Evolutionary conservation across 2,797 vertebrate genomes (phyloP), one percentile per base, ranked within the genome.

Genomic region (Hyperoplus immaculatus): DNA sequence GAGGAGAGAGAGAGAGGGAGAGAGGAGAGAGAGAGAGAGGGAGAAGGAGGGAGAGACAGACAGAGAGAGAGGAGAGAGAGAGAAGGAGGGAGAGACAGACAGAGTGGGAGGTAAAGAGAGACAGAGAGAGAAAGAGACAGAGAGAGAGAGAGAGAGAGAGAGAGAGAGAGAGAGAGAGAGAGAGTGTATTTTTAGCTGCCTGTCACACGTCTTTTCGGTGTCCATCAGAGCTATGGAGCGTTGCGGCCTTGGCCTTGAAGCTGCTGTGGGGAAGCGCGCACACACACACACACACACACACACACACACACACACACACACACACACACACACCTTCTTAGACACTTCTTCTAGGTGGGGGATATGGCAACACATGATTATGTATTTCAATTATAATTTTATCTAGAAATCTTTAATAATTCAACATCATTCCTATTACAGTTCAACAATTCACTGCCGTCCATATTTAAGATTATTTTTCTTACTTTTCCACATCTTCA

Each of bases 171-270:
- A 41, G 16, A 63, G 56, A 82, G 39, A 67, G 55, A 59, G 61
- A 78, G 54, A 76, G 82, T 80, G 69, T 94, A 93, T 93, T 93
- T 94, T 93, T 92, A 92, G 91, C 89, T 89, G 74, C 88, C 83
- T 83, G 77, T 94, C 89, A 86, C 74, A 85, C 47, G 78, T 88
- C 69, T 85, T 80, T 80, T 87, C 87, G 95, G 92, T 91, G 91
- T 86, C 95, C 92, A 93, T 94, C 90, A 87, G 92, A 77, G 91
- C 77, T 68, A 86, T 93, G 93, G 92, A 95, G 93, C 93, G 87
- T 92, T 94, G 92, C 88, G 89, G 88, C 76, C 92, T 94, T 92
- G 87, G 93, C 89, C 89, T 94, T 91, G 72, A 95, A 94, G 89
- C 87, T 91, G 82, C 94, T 93, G 88, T 94, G 92, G 86, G 92